Evolutionary conservation across 2,797 vertebrate species (phyloP).

Genomic region (Falco naumanni): DNA sequence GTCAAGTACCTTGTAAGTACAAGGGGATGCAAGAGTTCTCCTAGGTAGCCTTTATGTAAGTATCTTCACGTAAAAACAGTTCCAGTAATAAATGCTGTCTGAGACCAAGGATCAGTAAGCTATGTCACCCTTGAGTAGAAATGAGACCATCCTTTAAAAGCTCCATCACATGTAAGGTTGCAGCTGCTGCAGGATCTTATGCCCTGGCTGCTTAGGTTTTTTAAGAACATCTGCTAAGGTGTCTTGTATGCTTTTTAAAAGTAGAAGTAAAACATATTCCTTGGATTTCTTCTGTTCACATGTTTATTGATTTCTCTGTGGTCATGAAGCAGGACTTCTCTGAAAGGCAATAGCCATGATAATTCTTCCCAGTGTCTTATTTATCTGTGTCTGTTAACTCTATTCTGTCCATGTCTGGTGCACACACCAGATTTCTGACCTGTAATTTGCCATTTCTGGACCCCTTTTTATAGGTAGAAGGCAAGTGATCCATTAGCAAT

Average conservation of each 20-base stretch:
- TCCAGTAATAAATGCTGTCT: neutral
- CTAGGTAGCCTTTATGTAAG: neutral
- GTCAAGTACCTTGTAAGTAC: neutral
- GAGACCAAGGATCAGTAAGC: neutral
- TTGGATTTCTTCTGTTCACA: neutral
- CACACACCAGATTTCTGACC: neutral
- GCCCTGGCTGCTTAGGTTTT: neutral
- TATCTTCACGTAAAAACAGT: neutral
- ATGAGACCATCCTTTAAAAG: neutral
- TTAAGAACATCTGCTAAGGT: neutral
- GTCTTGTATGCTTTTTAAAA: neutral
- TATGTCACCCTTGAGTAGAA: neutral
- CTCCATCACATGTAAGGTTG: neutral
- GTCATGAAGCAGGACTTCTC: neutral
- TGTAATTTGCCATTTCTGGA: neutral
- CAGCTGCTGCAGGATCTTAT: neutral
- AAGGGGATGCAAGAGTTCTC: neutral
- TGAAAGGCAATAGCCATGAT: neutral
- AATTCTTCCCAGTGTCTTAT: neutral
- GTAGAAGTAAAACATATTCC: neutral
- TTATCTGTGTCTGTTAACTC: neutral
- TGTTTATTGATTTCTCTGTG: neutral
- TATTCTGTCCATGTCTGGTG: neutral
- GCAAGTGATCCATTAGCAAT: neutral
- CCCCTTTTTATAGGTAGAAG: neutral